Base-by-base conservation (phyloP, 2,888 invertebrate genomes). In the Aspidiotus destructor region DNA sequence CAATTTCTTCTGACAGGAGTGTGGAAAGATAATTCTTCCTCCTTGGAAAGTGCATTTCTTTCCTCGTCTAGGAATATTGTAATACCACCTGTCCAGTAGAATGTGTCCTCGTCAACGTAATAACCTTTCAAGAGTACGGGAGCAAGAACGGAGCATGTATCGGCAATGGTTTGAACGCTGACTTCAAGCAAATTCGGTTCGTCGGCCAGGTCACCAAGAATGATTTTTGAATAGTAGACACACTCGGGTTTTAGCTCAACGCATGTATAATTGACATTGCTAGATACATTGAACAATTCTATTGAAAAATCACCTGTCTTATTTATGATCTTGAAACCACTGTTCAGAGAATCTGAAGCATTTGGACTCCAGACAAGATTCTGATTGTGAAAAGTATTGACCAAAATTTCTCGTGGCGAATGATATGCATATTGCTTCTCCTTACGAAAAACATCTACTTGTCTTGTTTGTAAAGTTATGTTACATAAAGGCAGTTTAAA, bases 1-100 rank as follows among this genome's bases (percentile, higher is more conserved):
- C 17, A 28, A 5, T 41, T 16, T 57, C 28, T 41, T 9, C 8
- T 58, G 1, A 16, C 15, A 2, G 57, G 16, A 13, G 40, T 10
- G n/a, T 58, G 16, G 7, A 65, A 58, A n/a, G 65, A 65, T 11
- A 65, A 15, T 58, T 65, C 65, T 15, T 65, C 48, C 58, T 65
- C 65, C 55, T 65, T 57, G 7, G 13, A 17, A 11, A 65, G 57
- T 40, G 54, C 44, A n/a, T 15, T 48, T 13, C 44, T 41, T 17
- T 17, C 44, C 8, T 65, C 48, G 13, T 44, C 48, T 9, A 60
- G 28, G 13, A 7, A 13, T n/a, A 65, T 41, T 8, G 58, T 65
- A 13, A 58, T 44, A 48, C 40, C 58, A 28, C 65, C 65, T 15
- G 57, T 42, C 65, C 65, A 65, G 9, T n/a, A 8, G 40, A 58